These are phyloP conservation scores for Ia io DNA, from an alignment of 2,113 vertebrate species.

Conservation along the genomic window DNA sequence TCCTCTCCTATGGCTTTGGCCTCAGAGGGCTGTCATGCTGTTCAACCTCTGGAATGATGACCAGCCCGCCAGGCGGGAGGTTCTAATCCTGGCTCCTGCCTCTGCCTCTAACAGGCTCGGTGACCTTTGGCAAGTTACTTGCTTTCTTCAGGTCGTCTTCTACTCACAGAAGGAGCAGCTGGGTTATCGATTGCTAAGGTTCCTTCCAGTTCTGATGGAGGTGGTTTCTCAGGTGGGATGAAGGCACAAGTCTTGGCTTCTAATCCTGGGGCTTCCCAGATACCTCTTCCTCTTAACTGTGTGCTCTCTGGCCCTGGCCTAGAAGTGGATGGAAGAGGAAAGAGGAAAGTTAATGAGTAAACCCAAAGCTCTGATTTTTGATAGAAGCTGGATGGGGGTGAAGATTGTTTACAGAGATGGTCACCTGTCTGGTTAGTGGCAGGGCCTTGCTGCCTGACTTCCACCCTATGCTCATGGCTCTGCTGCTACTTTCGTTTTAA, in stretches of 20 bases:
- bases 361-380: neutral
- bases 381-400: neutral
- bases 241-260: neutral
- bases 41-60: neutral
- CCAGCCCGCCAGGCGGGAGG: neutral
- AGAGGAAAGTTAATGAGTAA: constrained; percentile 46
- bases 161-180: neutral
- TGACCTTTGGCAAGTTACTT: neutral
- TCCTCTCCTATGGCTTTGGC: neutral
- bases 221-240: neutral
- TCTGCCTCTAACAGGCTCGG: neutral
- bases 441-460: neutral
- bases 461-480: neutral
- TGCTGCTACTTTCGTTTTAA: neutral
- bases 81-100: neutral
- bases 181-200: no score
- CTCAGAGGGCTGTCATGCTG: neutral
- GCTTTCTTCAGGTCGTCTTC: neutral
- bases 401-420: constrained; percentile 33
- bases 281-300: neutral
- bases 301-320: neutral
- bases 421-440: neutral
- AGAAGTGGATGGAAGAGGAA: neutral
- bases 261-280: neutral
- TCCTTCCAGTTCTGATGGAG: neutral